These are phyloP conservation scores for Carassius gibelio DNA, from an alignment of 2,113 vertebrate species.

Conservation along the genomic window DNA sequence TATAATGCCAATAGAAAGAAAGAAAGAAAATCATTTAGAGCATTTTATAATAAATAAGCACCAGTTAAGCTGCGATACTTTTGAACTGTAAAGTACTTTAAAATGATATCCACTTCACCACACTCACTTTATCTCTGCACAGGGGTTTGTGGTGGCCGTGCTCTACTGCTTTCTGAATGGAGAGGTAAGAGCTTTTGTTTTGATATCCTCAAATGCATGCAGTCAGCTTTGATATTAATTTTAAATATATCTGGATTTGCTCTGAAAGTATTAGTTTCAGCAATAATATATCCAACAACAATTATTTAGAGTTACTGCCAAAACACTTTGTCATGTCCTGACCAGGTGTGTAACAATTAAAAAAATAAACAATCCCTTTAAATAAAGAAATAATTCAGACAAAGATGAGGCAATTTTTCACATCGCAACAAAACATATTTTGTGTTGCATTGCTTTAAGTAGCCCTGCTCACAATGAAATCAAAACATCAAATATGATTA, in stretches of 20 bases:
- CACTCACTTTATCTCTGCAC: slow-evolving; percentile 38
- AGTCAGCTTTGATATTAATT: not conserved
- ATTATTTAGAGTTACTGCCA: not conserved
- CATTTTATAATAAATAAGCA: too few species aligned
- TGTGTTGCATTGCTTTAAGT: not conserved
- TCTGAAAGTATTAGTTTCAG: not conserved
- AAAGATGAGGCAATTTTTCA: not conserved
- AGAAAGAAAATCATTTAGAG: too few species aligned
- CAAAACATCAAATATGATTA: not conserved
- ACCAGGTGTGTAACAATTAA: not conserved
- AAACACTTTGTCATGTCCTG: not conserved
- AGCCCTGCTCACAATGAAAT: not conserved
- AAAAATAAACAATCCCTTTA: not conserved
- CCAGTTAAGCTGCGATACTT: too few species aligned
- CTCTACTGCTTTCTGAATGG: slow-evolving; percentile 98
- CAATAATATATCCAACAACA: not conserved
- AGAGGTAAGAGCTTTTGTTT: slow-evolving; percentile 82
- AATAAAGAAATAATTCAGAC: not conserved
- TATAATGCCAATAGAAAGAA: too few species aligned
- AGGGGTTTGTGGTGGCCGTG: slow-evolving; percentile 97
- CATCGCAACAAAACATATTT: not conserved
- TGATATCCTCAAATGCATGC: not conserved
- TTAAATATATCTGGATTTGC: not conserved
- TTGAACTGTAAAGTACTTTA: too few species aligned
- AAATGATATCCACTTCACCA: too few species aligned